Evolutionary conservation across 2,888 invertebrate species (phyloP).

Genomic region (Sericinus montela): DNA sequence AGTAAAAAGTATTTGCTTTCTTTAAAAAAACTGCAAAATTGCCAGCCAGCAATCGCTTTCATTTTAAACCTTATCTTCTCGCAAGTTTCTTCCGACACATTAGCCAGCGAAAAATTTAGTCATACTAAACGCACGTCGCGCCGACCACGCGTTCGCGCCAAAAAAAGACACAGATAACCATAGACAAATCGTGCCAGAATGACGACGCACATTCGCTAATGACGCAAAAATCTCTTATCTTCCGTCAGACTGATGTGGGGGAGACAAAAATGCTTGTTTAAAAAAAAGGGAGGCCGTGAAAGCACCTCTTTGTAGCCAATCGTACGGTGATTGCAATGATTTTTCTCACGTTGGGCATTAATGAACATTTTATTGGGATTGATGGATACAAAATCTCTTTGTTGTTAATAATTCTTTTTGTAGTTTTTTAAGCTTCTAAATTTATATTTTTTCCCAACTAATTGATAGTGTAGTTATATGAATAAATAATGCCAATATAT

Average conservation of each 20-base stretch:
- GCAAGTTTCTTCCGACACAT: slow-evolving; percentile 71
- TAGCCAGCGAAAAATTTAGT: slow-evolving; percentile 58
- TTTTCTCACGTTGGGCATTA: slow-evolving; percentile 65
- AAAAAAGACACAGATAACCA: slow-evolving; percentile 68
- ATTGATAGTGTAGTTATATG: too few species aligned
- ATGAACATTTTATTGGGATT: slow-evolving; percentile 71
- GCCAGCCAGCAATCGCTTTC: slow-evolving; percentile 54
- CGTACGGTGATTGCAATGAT: slow-evolving; percentile 53
- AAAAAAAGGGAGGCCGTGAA: slow-evolving; percentile 52
- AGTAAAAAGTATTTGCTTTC: too few species aligned
- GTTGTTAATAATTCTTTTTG: not conserved
- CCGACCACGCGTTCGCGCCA: slow-evolving; percentile 52
- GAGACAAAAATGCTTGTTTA: slow-evolving; percentile 54
- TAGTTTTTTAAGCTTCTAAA: too few species aligned
- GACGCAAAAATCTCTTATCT: slow-evolving; percentile 68
- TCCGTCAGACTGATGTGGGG: slow-evolving; percentile 51
- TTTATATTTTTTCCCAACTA: too few species aligned
- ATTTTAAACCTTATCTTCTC: slow-evolving; percentile 49
- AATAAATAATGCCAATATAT: too few species aligned
- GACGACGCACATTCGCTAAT: slow-evolving; percentile 67
- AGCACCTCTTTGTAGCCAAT: slow-evolving; percentile 54
- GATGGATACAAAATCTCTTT: slow-evolving; percentile 51
- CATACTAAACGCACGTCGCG: slow-evolving; percentile 64
- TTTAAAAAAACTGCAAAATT: slow-evolving; percentile 23
- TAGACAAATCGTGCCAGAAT: slow-evolving; percentile 72